Evolutionary conservation across 1,140 invertebrate species (phyloP), one percentile per base, ranked within the genome.

Genomic region (Lepidostoma basale): DNA sequence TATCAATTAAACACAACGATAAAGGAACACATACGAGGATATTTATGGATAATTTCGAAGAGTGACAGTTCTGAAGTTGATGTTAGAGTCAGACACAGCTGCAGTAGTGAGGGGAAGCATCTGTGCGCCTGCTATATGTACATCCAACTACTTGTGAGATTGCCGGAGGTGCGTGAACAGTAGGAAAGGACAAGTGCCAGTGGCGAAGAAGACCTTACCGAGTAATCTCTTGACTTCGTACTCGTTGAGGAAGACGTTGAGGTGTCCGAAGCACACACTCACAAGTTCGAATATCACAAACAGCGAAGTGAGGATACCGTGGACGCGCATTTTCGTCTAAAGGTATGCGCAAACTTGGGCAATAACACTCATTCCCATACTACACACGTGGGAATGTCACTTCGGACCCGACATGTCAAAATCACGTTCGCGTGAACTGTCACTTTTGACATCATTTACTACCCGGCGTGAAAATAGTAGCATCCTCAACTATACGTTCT

Each of bases 171-270:
- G n/a, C n/a, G n/a, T n/a, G n/a, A n/a, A n/a, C n/a, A n/a, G n/a
- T n/a, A n/a, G n/a, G n/a, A n/a, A n/a, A n/a, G n/a, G n/a, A n/a
- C n/a, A n/a, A n/a, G n/a, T n/a, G n/a, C n/a, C 20, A 49, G 26
- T 49, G 3, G 2, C 20, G 0, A 49, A 18, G 6, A 25, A 33
- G 26, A 54, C 79, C 79, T 79, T 68, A 81, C 80, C 80, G 68
- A 81, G 67, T 70, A 81, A 71, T 62, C 77, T 73, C 77, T 77
- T 80, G 30, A 81, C 79, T 70, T 81, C 80, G 62, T 79, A 77
- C 14, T 77, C 75, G 75, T 78, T 81, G 20, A 81, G 73, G 47
- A 78, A 81, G 16, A 81, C 73, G 75, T 81, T 80, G 47, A 81
- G 68, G 72, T 80, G 76, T 8, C 67, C 73, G 60, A n/a, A 74